phyloP scores from a whole-genome alignment of 1,140 invertebrate genomes.

The Onthophagus taurus region DNA sequence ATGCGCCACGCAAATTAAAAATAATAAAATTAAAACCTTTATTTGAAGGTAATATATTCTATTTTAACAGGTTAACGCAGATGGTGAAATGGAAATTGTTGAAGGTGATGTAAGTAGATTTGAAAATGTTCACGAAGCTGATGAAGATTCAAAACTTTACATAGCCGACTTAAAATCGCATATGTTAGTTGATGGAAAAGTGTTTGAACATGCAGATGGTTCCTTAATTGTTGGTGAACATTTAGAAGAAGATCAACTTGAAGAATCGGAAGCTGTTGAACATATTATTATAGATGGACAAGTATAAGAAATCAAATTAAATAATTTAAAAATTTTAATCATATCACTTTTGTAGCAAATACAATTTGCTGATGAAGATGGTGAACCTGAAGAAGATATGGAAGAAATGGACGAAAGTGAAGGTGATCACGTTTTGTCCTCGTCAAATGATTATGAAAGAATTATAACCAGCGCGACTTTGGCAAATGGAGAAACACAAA shows the following conservation, averaged over 20 bases:
- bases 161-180: conserved; percentile 45
- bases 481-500: conserved; percentile 33
- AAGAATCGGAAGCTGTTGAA: conserved; percentile 37
- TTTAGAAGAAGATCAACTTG: conserved; percentile 32
- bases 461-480: conserved; percentile 33
- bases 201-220: conserved; percentile 36
- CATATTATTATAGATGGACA: conserved; percentile 46
- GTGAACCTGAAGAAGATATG: conserved; percentile 24
- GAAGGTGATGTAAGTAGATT: conserved; percentile 19
- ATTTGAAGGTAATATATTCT: too few relatives aligned
- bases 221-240: conserved; percentile 34
- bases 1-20: not conserved
- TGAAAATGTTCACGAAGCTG: conserved; percentile 28
- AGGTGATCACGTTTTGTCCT: conserved; percentile 23
- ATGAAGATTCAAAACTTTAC: conserved; percentile 43
- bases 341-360: conserved; percentile 21
- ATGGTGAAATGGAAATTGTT: conserved; percentile 31
- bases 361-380: conserved; percentile 25
- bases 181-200: conserved; percentile 43
- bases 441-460: conserved; percentile 33
- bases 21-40: not conserved
- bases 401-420: conserved; percentile 18
- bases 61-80: conserved; percentile 27
- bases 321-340: not conserved
- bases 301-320: conserved; percentile 26